These are phyloP conservation scores for Agonopterix alstromeriana DNA, from an alignment of 2,888 invertebrate genomes.

Conservation along the genomic window DNA sequence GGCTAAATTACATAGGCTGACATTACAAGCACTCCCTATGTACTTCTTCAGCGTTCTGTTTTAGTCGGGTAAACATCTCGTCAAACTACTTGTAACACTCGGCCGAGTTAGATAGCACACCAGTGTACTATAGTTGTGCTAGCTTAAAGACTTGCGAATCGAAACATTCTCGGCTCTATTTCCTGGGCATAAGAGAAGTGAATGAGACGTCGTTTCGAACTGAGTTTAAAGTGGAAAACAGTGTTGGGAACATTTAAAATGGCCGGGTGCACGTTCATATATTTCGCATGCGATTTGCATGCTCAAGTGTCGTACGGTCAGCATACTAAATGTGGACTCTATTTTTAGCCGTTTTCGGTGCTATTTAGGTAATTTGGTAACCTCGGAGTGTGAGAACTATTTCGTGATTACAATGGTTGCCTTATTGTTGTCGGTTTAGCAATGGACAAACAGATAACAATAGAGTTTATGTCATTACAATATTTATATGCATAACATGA, in stretches of 20 bases:
- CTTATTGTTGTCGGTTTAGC: neutral
- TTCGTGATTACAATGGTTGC: neutral
- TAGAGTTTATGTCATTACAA: too few relatives aligned
- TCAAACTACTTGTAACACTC: constrained; percentile 15
- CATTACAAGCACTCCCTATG: neutral
- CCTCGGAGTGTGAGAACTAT: constrained; percentile 2
- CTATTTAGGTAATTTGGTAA: constrained; percentile 20
- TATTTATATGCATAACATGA: too few relatives aligned
- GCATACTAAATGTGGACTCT: constrained; percentile 42
- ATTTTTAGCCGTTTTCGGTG: constrained; percentile 29
- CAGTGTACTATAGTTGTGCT: neutral
- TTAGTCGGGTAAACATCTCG: constrained; percentile 14
- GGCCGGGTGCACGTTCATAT: constrained; percentile 16
- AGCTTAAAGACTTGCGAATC: too few relatives aligned
- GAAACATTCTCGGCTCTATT: too few relatives aligned
- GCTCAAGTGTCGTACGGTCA: constrained; percentile 29
- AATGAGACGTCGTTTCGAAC: too few relatives aligned
- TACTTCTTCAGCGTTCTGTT: constrained; percentile 14
- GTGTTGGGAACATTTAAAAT: constrained; percentile 5
- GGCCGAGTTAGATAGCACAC: constrained; percentile 18
- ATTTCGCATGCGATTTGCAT: constrained; percentile 44
- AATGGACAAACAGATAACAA: neutral
- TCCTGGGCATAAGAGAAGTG: too few relatives aligned
- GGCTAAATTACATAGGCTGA: constrained; percentile 17
- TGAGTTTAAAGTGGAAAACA: constrained; percentile 1